Evolutionary conservation across 2,113 vertebrate genomes (phyloP).

Genomic region (Cranoglanis bouderius): DNA sequence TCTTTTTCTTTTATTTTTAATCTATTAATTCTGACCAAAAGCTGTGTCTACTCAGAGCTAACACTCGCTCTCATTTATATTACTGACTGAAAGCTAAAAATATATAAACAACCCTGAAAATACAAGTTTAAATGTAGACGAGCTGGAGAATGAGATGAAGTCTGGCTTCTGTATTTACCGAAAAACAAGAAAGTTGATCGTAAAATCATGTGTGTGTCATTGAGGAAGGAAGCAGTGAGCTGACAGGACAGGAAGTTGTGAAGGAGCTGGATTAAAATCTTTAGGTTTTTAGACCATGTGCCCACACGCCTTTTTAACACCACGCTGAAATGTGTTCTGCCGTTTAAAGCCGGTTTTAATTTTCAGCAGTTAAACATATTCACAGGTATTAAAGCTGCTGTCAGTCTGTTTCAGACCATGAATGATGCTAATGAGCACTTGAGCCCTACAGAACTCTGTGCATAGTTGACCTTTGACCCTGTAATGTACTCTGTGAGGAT

Average conservation of each 20-base stretch:
- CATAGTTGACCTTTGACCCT: constrained; percentile 16
- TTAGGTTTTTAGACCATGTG: neutral
- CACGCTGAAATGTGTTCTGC: neutral
- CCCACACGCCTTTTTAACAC: neutral
- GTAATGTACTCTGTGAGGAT: constrained; percentile 27
- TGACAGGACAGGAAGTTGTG: neutral
- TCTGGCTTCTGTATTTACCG: neutral
- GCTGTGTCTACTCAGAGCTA: neutral
- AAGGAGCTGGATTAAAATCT: neutral
- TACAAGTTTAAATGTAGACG: no score
- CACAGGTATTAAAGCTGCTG: constrained; percentile 32
- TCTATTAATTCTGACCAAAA: neutral
- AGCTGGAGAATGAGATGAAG: neutral
- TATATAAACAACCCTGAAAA: no score
- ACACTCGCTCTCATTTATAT: neutral
- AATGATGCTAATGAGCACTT: constrained; percentile 34
- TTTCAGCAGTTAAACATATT: constrained; percentile 25
- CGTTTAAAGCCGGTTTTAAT: neutral
- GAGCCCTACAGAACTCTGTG: constrained; percentile 16
- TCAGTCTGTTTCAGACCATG: constrained; percentile 7
- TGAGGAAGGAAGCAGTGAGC: neutral
- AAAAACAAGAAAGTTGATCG: neutral
- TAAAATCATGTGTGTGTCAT: neutral
- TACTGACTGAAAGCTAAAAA: no score
- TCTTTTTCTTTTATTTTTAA: neutral